Evolutionary conservation across 2,888 invertebrate species (phyloP), one percentile per base, ranked within the genome.

Genomic region (Zygaena filipendulae): DNA sequence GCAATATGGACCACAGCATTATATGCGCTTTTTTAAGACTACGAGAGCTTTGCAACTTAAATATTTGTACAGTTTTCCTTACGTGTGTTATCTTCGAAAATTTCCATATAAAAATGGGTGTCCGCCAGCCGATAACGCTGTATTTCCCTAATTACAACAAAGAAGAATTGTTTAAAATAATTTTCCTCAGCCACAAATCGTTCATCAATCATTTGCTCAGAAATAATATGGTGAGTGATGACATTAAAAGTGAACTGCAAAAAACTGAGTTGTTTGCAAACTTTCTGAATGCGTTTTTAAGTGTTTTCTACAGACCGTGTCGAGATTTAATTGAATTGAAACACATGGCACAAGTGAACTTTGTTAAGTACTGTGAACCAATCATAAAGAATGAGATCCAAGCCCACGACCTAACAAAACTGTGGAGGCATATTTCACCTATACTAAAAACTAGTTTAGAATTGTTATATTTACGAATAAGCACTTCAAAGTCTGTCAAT

Each of bases 241-340:
- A 52, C 21, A 44, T 67, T 13, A 52, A 47, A 46, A 34, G 38
- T 21, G 71, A 74, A 43, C 51, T 80, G 26, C 52, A 59, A 38
- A 63, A 62, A 42, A 68, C 69, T 23, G 81, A 83, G 37, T 84
- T 94, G 50, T 95, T 91, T 61, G 81, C 79, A 24, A 88, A 88
- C 67, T 95, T 93, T 67, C 67, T 95, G 27, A 90, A 87, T 60
- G 83, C 92, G 24, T 90, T 95, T 56, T 72, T 95, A 3, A 89
- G 90, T 42, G 90, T 94, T 19, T 95, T 93, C 66, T 90, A 89
- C 51, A 81, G 89, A 48, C 90, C 88, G 13, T 95, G 95, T 63
- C 82, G 94, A 11, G 93, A 95, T 81, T 64, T 95, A 25, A 87
- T 87, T 12, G 95, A 96, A 66, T 77, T 96, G 29, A 83, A 86